Conservation (phyloP, 2,888 invertebrate species). For the Rhaphigaster nebulosa region DNA sequence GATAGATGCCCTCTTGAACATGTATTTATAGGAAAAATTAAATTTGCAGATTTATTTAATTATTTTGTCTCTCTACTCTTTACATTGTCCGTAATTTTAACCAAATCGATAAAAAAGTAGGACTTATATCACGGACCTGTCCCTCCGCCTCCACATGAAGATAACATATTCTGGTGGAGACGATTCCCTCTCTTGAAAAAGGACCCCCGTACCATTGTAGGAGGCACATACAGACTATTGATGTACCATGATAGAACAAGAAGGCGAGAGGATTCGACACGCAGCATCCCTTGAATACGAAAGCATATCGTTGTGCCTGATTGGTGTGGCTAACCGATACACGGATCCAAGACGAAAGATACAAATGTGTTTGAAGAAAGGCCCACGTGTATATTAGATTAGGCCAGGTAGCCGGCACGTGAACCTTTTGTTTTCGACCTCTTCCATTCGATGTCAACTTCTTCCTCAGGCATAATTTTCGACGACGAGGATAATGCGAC, state of each 20-base stretch:
- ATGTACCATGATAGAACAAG: slow-evolving; percentile 41
- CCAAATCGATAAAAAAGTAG: too few species aligned
- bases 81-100: not conserved
- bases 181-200: not conserved
- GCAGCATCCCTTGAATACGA: slow-evolving; percentile 40
- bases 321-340: slow-evolving; percentile 43
- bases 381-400: slow-evolving; percentile 40
- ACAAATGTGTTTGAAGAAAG: slow-evolving; percentile 50
- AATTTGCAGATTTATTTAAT: too few species aligned
- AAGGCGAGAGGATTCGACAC: slow-evolving; percentile 39
- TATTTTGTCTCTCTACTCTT: too few species aligned
- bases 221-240: slow-evolving; percentile 21
- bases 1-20: too few species aligned
- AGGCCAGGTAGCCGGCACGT: slow-evolving; percentile 23
- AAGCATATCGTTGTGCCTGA: slow-evolving; percentile 30
- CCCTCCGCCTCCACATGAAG: not conserved
- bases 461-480: slow-evolving; percentile 44
- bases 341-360: slow-evolving; percentile 39
- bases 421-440: slow-evolving; percentile 9
- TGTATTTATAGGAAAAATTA: too few species aligned
- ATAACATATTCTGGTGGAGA: not conserved
- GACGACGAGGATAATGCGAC: slow-evolving; percentile 3
- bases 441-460: not conserved
- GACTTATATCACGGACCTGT: not conserved
- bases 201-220: not conserved